These are phyloP conservation scores for Aphidius gifuensis DNA, from an alignment of 1,140 invertebrate genomes.

Conservation along the genomic window DNA sequence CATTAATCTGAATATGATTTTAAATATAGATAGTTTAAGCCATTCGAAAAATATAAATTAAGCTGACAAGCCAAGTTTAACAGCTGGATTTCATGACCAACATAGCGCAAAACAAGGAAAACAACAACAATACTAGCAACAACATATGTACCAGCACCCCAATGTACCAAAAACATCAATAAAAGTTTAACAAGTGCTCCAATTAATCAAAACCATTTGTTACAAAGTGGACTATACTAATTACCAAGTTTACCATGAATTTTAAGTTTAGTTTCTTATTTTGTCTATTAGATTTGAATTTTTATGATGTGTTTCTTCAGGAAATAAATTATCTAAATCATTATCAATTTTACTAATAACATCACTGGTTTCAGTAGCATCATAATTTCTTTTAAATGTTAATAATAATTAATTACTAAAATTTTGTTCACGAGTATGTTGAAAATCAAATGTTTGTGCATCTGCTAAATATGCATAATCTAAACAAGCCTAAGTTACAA, in stretches of 20 bases:
- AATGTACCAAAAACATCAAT: too few relatives aligned
- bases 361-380: constrained; percentile 52
- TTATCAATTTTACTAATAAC: constrained; percentile 56
- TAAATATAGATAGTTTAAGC: too few relatives aligned
- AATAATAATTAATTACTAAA: constrained; percentile 57
- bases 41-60: too few relatives aligned
- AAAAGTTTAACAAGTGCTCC: constrained; percentile 70
- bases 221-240: constrained; percentile 91
- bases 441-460: constrained; percentile 92
- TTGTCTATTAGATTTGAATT: constrained; percentile 55
- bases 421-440: constrained; percentile 78
- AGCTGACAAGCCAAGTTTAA: too few relatives aligned
- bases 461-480: constrained; percentile 96
- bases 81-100: too few relatives aligned
- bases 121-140: too few relatives aligned
- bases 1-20: too few relatives aligned
- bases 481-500: constrained; percentile 89
- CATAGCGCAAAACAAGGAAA: too few relatives aligned
- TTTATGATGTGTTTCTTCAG: constrained; percentile 81
- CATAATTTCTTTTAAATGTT: constrained; percentile 53
- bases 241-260: constrained; percentile 87
- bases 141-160: too few relatives aligned
- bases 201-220: constrained; percentile 86
- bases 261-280: constrained; percentile 54
- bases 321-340: constrained; percentile 82